These are phyloP conservation scores for Sebastes ruberrimus DNA, from an alignment of 2,797 vertebrate genomes.

Conservation along the genomic window DNA sequence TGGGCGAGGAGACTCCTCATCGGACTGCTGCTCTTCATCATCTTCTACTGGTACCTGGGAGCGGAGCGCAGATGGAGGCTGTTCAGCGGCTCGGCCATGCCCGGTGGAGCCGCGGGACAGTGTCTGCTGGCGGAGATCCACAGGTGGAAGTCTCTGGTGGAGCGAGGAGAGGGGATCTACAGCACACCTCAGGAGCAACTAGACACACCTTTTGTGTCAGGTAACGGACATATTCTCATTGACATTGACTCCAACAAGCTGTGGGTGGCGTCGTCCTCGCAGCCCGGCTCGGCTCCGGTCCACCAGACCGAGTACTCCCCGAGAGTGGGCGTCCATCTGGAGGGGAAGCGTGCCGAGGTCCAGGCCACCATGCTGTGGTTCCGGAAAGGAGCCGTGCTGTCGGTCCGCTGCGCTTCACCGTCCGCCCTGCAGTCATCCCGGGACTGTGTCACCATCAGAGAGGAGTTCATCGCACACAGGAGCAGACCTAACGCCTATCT, in stretches of 20 bases:
- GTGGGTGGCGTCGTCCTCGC: conserved; percentile 86
- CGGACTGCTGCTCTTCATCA: conserved; percentile 85
- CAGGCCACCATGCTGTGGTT: conserved; percentile 84
- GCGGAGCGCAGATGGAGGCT: conserved; percentile 78
- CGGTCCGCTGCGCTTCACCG: conserved; percentile 84
- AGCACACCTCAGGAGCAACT: conserved; percentile 75
- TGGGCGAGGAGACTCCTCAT: conserved; percentile 91
- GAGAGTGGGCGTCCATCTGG: conserved; percentile 79
- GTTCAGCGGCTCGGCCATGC: conserved; percentile 73
- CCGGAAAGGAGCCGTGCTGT: conserved; percentile 88
- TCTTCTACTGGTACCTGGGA: conserved; percentile 91
- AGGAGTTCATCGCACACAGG: conserved; percentile 93
- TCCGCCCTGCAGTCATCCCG: conserved; percentile 56
- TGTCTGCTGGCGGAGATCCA: conserved; percentile 87
- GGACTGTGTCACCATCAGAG: conserved; percentile 89
- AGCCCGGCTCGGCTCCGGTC: conserved; percentile 81
- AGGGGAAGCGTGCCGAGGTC: conserved; percentile 78
- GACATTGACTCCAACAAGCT: conserved; percentile 87
- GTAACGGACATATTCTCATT: conserved; percentile 90
- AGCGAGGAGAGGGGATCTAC: conserved; percentile 85
- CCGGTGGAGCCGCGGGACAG: conserved; percentile 80
- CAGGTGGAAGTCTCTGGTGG: conserved; percentile 84
- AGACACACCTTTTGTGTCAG: conserved; percentile 85
- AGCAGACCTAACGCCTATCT: conserved; percentile 89
- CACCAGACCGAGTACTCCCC: conserved; percentile 86